Percentiles rank a stretch among this genome's conserved stretches.
phyloP scores from a whole-genome alignment of 2,797 vertebrate species.

The Sardinella longiceps region DNA sequence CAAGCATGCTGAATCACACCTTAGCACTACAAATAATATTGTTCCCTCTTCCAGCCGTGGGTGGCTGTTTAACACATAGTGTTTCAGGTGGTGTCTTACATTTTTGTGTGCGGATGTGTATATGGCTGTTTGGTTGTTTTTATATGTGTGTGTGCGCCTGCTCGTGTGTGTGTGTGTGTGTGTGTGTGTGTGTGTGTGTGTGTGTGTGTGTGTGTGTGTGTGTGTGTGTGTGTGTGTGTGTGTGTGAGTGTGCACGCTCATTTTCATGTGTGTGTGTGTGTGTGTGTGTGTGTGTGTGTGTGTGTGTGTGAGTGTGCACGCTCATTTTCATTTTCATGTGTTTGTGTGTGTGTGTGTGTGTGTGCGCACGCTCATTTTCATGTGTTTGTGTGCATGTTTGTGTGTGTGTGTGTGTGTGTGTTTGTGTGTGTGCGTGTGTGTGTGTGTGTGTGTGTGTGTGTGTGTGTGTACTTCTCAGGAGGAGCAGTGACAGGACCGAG shows the following conservation, averaged over 20 bases:
- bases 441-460: conserved; percentile 2
- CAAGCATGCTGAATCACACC: not conserved
- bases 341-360: not conserved
- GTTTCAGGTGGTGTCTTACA: not conserved
- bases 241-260: not conserved
- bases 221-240: not conserved
- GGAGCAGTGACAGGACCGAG: conserved; percentile 87
- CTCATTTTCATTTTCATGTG: not conserved
- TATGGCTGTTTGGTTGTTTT: too few species aligned
- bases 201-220: not conserved
- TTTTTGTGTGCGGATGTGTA: too few species aligned
- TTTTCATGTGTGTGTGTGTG: not conserved
- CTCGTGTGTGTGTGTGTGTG: not conserved
- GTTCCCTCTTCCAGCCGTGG: not conserved
- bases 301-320: conserved; percentile 61
- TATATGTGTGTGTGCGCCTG: not conserved
- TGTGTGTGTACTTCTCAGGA: conserved; percentile 80
- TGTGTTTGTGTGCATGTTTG: not conserved
- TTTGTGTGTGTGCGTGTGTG: not conserved
- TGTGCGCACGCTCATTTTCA: too few species aligned
- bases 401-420: not conserved
- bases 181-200: not conserved
- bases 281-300: not conserved
- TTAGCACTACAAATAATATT: not conserved
- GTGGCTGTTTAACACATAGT: not conserved